These are phyloP conservation scores for Sclerodermus sp. DNA, from an alignment of 2,888 invertebrate genomes.

Conservation along the genomic window DNA sequence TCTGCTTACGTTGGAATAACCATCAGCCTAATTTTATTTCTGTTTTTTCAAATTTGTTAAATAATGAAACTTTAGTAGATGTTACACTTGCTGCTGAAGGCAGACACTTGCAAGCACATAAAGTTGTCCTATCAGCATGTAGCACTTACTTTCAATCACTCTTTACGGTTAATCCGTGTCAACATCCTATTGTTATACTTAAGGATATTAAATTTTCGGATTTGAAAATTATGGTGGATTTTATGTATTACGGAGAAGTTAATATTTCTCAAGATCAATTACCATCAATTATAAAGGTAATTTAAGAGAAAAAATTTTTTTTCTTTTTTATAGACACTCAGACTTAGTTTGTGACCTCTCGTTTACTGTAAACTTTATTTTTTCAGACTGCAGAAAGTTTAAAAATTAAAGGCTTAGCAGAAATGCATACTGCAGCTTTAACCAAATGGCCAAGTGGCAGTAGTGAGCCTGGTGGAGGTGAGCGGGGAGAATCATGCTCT, in stretches of 20 bases:
- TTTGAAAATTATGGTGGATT: slow-evolving; percentile 85
- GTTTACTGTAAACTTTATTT: neutral
- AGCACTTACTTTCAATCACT: slow-evolving; percentile 90
- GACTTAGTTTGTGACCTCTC: neutral
- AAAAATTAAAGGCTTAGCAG: slow-evolving; percentile 86
- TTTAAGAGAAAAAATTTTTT: neutral
- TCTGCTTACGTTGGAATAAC: slow-evolving; percentile 88
- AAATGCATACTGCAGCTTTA: slow-evolving; percentile 78
- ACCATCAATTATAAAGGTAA: slow-evolving; percentile 64
- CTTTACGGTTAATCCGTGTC: slow-evolving; percentile 83
- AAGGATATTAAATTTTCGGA: slow-evolving; percentile 87
- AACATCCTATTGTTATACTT: slow-evolving; percentile 86
- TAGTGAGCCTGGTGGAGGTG: slow-evolving; percentile 46
- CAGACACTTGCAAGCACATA: slow-evolving; percentile 83
- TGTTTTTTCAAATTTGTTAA: slow-evolving; percentile 81
- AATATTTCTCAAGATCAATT: slow-evolving; percentile 88
- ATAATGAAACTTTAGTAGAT: slow-evolving; percentile 83
- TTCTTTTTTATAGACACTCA: neutral
- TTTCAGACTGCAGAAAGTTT: slow-evolving; percentile 82
- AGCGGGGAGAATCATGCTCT: slow-evolving; percentile 50
- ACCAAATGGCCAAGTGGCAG: slow-evolving; percentile 70
- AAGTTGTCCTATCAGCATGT: slow-evolving; percentile 86
- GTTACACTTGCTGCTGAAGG: slow-evolving; percentile 92
- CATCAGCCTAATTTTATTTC: slow-evolving; percentile 92
- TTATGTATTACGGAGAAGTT: slow-evolving; percentile 92